Percentiles rank a stretch among this genome's conserved stretches.
Evolutionary conservation across 2,797 vertebrate genomes (phyloP).

Genomic region (Urosaurus nigricauda): DNA sequence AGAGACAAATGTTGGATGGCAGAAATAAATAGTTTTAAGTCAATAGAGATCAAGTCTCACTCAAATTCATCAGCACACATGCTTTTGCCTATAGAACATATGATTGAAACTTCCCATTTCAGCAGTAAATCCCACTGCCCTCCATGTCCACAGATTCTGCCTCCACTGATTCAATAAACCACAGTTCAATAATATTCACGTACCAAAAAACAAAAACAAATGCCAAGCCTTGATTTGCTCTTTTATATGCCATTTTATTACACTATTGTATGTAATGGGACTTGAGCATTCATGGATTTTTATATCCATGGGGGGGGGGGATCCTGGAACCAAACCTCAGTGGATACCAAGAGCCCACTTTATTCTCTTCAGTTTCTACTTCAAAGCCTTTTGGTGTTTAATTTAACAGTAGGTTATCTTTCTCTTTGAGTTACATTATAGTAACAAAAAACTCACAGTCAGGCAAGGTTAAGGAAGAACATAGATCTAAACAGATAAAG

Average conservation of each 20-base stretch:
- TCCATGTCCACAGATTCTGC: too few relatives aligned
- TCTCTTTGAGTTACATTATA: conserved; percentile 20
- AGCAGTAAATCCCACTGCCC: neutral
- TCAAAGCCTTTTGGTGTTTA: conserved; percentile 17
- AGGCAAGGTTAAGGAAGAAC: conserved; percentile 7
- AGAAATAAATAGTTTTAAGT: conserved; percentile 59
- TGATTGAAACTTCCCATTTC: conserved; percentile 42
- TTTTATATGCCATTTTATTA: too few relatives aligned
- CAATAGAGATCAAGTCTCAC: neutral
- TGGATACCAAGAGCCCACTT: too few relatives aligned
- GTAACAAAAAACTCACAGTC: conserved; percentile 21
- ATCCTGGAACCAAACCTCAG: too few relatives aligned
- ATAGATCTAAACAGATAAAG: neutral
- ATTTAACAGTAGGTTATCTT: neutral
- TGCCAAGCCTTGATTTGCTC: too few relatives aligned
- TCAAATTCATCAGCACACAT: conserved; percentile 4
- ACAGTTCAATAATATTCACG: too few relatives aligned
- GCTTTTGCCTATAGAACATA: conserved; percentile 19
- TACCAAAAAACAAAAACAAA: too few relatives aligned
- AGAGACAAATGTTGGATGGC: conserved; percentile 62
- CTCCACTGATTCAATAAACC: too few relatives aligned
- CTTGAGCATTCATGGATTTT: too few relatives aligned
- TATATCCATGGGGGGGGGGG: too few relatives aligned
- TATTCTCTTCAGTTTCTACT: too few relatives aligned
- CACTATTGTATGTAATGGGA: too few relatives aligned